Evolutionary conservation across 92 coral and sea anemone species (phyloP), one percentile per base, ranked within the genome.

Genomic region (Palythoa grandiflora): DNA sequence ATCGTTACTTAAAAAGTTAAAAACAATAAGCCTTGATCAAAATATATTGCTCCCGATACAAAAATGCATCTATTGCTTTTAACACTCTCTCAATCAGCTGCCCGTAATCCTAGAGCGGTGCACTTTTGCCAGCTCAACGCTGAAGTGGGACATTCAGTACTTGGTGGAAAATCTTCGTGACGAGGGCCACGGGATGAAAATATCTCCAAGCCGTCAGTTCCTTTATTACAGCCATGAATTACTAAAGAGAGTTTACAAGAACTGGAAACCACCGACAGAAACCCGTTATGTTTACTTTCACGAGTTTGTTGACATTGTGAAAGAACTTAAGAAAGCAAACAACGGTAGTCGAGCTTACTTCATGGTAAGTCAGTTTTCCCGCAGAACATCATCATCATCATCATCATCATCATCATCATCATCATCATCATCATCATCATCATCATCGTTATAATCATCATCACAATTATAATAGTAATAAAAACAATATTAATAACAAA

Each of bases 51-150:
- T 44, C 3, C 50, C 7, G 28, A 28, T 59, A 59, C 11, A n/a
- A 59, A 59, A 59, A 59, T n/a, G 66, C 66, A 13, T n/a, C 5
- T 59, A n/a, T 44, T 44, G 4, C 11, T 19, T 68, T 28, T 28
- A 28, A 9, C 39, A 9, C 11, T 66, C 15, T 16, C n/a, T 12
- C 17, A 38, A 36, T 20, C 86, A 94, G 98, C 79, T 80, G 3
- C 99, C 99, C n/a, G 95, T 97, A 12, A 73, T 95, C 13, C 88
- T 97, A 6, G 92, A 89, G 66, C 83, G 89, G 60, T 97, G 99
- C 20, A 89, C 94, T n/a, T 95, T 97, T 71, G 94, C 95, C 73
- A 88, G 88, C 6, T 73, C 95, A 36, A 95, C 98, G 2, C 68
- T 84, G 71, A 97, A 97, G 80, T 97, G 99, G 99, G 90, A 84